Percentiles rank a stretch among this genome's conserved stretches.
phyloP scores from a whole-genome alignment of 2,888 invertebrate genomes.

The Drosophila neotestacea region DNA sequence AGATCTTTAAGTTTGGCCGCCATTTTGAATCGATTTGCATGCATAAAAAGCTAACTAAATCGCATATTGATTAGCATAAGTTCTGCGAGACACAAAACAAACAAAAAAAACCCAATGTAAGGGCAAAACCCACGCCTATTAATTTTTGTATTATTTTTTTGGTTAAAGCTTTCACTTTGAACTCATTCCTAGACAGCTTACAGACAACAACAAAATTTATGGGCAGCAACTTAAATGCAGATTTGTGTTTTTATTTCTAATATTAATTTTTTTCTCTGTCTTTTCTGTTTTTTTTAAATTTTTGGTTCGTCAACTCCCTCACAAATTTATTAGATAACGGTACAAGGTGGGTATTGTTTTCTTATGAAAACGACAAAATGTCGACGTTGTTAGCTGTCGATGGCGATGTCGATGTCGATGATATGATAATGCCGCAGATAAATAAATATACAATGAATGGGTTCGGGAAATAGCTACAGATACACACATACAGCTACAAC shows the following conservation, averaged over 20 bases:
- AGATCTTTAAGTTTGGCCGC: slow-evolving; percentile 45
- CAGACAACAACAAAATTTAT: slow-evolving; percentile 58
- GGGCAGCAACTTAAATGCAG: slow-evolving; percentile 64
- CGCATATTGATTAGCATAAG: slow-evolving; percentile 67
- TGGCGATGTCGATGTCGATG: slow-evolving; percentile 67
- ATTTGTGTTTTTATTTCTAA: slow-evolving; percentile 51
- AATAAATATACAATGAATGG: slow-evolving; percentile 57
- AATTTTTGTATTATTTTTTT: slow-evolving; percentile 18
- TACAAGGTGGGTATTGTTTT: slow-evolving; percentile 49
- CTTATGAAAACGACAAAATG: slow-evolving; percentile 74
- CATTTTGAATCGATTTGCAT: slow-evolving; percentile 76
- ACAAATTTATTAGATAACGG: slow-evolving; percentile 77
- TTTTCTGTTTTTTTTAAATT: slow-evolving; percentile 8
- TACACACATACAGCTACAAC: slow-evolving; percentile 10
- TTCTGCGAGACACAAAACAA: slow-evolving; percentile 53
- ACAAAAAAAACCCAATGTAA: slow-evolving; percentile 35
- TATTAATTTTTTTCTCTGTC: slow-evolving; percentile 13
- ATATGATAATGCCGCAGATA: slow-evolving; percentile 72
- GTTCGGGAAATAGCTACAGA: slow-evolving; percentile 15
- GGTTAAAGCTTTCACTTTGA: slow-evolving; percentile 68
- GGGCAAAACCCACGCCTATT: slow-evolving; percentile 74
- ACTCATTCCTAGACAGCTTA: slow-evolving; percentile 60
- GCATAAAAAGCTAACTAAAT: slow-evolving; percentile 61
- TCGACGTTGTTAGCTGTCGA: slow-evolving; percentile 75
- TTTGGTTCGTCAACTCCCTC: slow-evolving; percentile 63